Percentiles rank a stretch among this genome's conserved stretches.
Conservation (phyloP, 2,888 invertebrate species). For the Ariolimax columbianus region DNA sequence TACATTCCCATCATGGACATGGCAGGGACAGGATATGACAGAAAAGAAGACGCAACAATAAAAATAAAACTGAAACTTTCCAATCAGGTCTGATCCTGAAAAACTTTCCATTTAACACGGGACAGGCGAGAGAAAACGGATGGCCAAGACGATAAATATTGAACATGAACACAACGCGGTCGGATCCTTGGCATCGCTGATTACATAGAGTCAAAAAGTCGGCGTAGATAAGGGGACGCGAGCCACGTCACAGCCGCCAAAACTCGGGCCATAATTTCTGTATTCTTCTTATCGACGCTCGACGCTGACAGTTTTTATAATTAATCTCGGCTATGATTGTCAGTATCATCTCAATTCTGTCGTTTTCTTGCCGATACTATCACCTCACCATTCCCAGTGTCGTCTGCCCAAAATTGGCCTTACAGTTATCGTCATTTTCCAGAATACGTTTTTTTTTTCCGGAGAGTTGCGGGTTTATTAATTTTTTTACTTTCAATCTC, state of each 20-base stretch:
- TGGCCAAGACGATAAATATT: constrained; percentile 43
- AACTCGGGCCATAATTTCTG: constrained; percentile 41
- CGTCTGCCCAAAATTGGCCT: constrained; percentile 47
- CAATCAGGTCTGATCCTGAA: constrained; percentile 31
- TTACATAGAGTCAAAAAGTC: constrained; percentile 36
- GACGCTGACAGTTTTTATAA: constrained; percentile 48
- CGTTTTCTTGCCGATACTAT: constrained; percentile 37
- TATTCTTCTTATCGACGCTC: constrained; percentile 36
- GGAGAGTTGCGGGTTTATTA: neutral
- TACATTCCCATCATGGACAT: neutral
- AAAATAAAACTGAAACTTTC: constrained; percentile 23
- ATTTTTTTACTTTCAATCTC: neutral
- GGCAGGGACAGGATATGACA: neutral
- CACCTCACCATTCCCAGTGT: constrained; percentile 39
- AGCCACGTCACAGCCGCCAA: constrained; percentile 32
- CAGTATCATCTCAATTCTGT: constrained; percentile 49
- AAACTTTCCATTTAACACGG: constrained; percentile 39
- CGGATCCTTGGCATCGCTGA: constrained; percentile 24
- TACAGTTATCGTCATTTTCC: constrained; percentile 41
- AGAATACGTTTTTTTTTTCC: constrained; percentile 16
- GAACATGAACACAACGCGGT: constrained; percentile 32
- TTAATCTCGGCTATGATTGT: constrained; percentile 49
- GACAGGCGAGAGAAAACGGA: constrained; percentile 44
- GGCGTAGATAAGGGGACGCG: constrained; percentile 33
- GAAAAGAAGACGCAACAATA: constrained; percentile 1